These are phyloP conservation scores for Amblyteles armatorius DNA, from an alignment of 2,888 invertebrate species.

Conservation along the genomic window DNA sequence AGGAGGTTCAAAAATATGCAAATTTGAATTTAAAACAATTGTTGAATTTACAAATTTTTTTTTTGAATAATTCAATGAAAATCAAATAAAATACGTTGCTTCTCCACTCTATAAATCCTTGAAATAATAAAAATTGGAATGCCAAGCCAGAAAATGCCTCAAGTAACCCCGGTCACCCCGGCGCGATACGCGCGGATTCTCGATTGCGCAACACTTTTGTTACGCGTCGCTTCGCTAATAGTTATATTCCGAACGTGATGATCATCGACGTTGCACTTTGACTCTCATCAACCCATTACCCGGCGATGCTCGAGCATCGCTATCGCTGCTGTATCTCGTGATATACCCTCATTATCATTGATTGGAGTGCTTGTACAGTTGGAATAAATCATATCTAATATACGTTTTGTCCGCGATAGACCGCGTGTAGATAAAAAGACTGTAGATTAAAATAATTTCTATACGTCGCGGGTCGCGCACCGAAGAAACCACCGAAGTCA, in stretches of 20 bases:
- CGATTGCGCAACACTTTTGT: constrained; percentile 60
- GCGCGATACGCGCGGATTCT: constrained; percentile 22
- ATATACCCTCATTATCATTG: constrained; percentile 31
- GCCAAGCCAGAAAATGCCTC: background rate
- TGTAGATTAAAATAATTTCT: background rate
- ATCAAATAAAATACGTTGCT: too few species aligned
- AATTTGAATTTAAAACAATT: too few species aligned
- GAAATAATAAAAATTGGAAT: background rate
- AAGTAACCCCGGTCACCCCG: background rate
- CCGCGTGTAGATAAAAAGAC: background rate
- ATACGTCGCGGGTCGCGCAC: too few species aligned
- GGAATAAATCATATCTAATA: constrained; percentile 1
- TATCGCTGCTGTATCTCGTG: constrained; percentile 54
- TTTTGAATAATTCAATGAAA: too few species aligned
- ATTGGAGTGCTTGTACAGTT: constrained; percentile 19
- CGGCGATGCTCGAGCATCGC: constrained; percentile 27
- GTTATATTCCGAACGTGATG: constrained; percentile 46
- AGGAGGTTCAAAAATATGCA: too few species aligned
- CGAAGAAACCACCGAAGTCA: background rate
- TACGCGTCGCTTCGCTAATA: constrained; percentile 51
- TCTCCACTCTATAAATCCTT: too few species aligned
- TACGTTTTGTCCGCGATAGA: background rate
- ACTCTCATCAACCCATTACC: constrained; percentile 36
- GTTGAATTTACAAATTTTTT: too few species aligned
- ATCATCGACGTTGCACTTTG: constrained; percentile 57